phyloP scores from a whole-genome alignment of 2,888 invertebrate genomes.

The Trichacis sp. region DNA sequence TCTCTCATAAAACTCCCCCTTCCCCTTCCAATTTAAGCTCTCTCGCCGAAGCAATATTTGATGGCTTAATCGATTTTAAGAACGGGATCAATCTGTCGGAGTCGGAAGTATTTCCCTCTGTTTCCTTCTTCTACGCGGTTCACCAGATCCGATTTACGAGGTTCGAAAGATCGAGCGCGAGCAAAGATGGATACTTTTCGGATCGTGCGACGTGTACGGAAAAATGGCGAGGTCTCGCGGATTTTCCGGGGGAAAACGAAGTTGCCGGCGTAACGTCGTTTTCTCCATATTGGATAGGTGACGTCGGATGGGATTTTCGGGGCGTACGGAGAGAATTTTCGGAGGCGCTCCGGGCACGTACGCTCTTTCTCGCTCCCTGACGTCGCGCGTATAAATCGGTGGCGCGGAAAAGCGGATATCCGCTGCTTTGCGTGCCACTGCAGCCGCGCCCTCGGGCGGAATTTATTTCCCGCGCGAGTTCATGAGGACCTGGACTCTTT shows the following conservation, averaged over 20 bases:
- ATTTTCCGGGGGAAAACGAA: slow-evolving; percentile 36
- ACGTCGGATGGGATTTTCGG: slow-evolving; percentile 35
- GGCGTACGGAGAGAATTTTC: not conserved
- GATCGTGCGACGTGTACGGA: slow-evolving; percentile 36
- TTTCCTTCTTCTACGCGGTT: slow-evolving; percentile 20
- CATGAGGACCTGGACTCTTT: slow-evolving; percentile 36
- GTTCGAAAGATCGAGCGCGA: slow-evolving; percentile 37
- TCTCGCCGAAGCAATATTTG: too few relatives aligned
- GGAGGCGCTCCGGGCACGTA: not conserved
- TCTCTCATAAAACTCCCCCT: too few relatives aligned
- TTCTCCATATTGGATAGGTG: slow-evolving; percentile 34
- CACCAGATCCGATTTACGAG: slow-evolving; percentile 38
- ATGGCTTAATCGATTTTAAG: not conserved
- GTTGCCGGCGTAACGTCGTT: slow-evolving; percentile 39
- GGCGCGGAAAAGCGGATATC: slow-evolving; percentile 59
- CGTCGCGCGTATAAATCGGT: slow-evolving; percentile 53
- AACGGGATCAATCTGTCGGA: slow-evolving; percentile 14
- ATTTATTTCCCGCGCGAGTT: slow-evolving; percentile 47
- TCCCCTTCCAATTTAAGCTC: too few relatives aligned
- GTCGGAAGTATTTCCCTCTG: slow-evolving; percentile 18
- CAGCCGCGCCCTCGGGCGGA: slow-evolving; percentile 39
- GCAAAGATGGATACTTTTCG: slow-evolving; percentile 40
- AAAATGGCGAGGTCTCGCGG: slow-evolving; percentile 39
- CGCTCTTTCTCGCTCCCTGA: slow-evolving; percentile 37
- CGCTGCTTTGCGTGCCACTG: slow-evolving; percentile 50